Percentiles rank a stretch among this genome's conserved stretches.
Conservation (phyloP, 2,113 vertebrate genomes). For the Amblyornis subalaris region DNA sequence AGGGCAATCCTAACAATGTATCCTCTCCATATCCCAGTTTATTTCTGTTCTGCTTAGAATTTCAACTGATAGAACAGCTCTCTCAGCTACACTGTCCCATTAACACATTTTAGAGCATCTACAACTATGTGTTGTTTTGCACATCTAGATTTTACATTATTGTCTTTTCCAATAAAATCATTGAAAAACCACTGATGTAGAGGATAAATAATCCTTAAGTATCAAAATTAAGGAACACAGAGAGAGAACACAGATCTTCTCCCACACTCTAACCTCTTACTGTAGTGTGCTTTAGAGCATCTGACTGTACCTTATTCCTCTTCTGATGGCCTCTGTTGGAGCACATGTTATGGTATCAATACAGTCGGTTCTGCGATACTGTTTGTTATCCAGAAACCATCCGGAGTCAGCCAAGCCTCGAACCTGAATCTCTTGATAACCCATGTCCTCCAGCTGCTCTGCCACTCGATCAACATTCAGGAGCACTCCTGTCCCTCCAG, state of each 20-base stretch:
- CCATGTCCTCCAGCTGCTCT: constrained; percentile 86
- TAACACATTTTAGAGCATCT: not conserved
- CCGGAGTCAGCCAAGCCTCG: constrained; percentile 93
- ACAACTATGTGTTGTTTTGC: not conserved
- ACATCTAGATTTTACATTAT: not conserved
- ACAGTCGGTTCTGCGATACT: constrained; percentile 90
- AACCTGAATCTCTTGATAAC: constrained; percentile 86
- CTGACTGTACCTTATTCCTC: constrained; percentile 86
- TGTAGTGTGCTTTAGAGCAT: not conserved
- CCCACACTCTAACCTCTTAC: not conserved
- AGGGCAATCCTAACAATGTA: not conserved
- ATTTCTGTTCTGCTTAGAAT: not conserved
- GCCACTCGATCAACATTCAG: constrained; percentile 93
- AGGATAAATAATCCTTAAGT: not conserved
- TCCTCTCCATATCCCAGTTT: not conserved
- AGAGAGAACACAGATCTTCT: not conserved
- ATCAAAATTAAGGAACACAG: not conserved
- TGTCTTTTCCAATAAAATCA: not conserved
- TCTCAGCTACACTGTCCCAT: not conserved
- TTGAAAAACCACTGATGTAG: not conserved
- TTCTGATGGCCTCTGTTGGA: constrained; percentile 93
- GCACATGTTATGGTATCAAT: constrained; percentile 85
- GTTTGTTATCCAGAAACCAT: constrained; percentile 98
- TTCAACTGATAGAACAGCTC: not conserved
- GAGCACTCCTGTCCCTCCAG: constrained; percentile 92